phyloP scores from a whole-genome alignment of 2,797 vertebrate genomes.

The Anas acuta region DNA sequence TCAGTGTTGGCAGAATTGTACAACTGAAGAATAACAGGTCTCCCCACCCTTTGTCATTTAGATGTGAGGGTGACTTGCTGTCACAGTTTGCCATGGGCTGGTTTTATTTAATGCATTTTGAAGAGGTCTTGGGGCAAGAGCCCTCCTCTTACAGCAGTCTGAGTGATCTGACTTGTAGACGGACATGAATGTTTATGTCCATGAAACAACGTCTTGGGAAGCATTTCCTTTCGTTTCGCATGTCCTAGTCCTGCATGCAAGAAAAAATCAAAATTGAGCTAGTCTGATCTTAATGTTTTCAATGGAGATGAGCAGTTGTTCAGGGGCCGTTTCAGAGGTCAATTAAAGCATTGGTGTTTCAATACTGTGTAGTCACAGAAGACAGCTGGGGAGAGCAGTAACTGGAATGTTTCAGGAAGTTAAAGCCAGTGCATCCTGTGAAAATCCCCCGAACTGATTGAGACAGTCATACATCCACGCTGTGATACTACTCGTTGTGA shows the following conservation, averaged over 20 bases:
- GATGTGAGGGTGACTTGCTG: background rate
- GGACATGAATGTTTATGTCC: background rate
- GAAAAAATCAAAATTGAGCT: background rate
- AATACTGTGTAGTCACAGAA: background rate
- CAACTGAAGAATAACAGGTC: background rate
- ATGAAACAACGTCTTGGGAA: background rate
- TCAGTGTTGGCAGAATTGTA: background rate
- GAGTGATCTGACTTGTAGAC: background rate
- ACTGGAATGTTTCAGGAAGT: background rate
- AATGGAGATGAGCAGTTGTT: background rate
- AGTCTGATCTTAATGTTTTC: background rate
- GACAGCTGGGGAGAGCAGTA: background rate
- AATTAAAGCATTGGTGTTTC: background rate
- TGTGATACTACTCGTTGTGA: background rate
- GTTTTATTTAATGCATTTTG: background rate
- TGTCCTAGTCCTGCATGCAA: fast-evolving
- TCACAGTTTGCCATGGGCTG: background rate
- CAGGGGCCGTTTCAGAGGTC: background rate
- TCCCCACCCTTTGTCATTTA: background rate
- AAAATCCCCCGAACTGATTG: background rate
- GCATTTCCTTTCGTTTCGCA: background rate
- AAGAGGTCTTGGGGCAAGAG: background rate
- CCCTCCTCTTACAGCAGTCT: background rate
- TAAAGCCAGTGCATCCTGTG: background rate
- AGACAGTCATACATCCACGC: background rate